Percentiles rank a stretch among this genome's conserved stretches.
Conservation (phyloP, 2,888 invertebrate species). For the Halictus ligatus region DNA sequence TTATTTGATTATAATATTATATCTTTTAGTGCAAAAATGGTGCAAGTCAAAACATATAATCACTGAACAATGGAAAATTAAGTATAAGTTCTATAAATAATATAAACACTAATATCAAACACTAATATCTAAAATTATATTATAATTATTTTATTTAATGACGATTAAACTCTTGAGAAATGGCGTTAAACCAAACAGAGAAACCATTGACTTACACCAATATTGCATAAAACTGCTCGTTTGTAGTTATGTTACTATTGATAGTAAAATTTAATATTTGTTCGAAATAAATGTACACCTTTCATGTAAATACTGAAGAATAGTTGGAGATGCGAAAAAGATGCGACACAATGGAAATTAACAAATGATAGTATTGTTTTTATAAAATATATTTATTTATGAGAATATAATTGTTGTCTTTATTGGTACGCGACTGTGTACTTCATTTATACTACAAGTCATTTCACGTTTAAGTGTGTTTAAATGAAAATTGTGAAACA, state of each 20-base stretch:
- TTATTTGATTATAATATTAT: too few species aligned
- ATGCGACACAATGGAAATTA: conserved; percentile 20
- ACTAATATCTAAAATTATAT: neutral
- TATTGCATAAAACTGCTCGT: neutral
- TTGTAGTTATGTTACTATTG: conserved; percentile 36
- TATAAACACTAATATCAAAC: neutral
- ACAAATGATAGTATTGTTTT: conserved; percentile 35
- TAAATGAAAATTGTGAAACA: neutral
- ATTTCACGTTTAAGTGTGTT: neutral
- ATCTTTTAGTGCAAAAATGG: neutral
- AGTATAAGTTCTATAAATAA: neutral
- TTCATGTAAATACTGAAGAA: conserved; percentile 21
- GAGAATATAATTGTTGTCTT: conserved; percentile 36
- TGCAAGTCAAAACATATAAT: neutral
- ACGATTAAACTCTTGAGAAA: too few species aligned
- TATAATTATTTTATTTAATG: neutral
- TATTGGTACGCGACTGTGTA: neutral
- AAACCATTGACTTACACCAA: neutral
- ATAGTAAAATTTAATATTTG: conserved; percentile 32
- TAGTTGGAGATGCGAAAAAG: conserved; percentile 15
- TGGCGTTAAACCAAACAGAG: neutral
- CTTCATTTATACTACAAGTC: conserved; percentile 2
- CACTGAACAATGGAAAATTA: neutral
- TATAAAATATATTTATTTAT: conserved; percentile 58
- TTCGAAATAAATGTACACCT: conserved; percentile 26